Evolutionary conservation across 2,113 vertebrate species (phyloP).

Genomic region (Anser brachyrhynchus): DNA sequence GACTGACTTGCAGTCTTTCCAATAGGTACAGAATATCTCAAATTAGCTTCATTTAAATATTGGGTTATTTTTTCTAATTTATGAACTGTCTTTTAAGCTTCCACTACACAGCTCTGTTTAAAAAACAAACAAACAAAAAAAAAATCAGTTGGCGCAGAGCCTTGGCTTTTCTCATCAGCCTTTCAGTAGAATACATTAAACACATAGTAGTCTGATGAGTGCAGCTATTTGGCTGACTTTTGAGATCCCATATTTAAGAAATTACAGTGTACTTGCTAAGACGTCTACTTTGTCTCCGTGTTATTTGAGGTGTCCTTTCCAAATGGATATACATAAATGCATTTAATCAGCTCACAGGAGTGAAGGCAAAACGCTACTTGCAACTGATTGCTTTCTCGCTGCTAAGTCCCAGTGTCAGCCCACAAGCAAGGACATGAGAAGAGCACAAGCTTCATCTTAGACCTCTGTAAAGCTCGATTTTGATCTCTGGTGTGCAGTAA

Average conservation of each 20-base stretch:
- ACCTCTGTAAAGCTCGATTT: neutral
- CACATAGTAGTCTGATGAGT: neutral
- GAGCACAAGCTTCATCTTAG: neutral
- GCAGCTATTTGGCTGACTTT: neutral
- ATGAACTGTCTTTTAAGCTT: neutral
- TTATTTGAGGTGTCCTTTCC: neutral
- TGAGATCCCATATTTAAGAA: neutral
- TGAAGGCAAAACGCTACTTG: neutral
- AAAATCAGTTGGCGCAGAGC: neutral
- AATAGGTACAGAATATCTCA: neutral
- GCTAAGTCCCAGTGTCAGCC: neutral
- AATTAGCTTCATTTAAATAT: neutral
- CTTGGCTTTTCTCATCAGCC: neutral
- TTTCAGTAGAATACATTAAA: neutral
- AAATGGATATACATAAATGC: no score
- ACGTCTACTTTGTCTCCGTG: fast-evolving
- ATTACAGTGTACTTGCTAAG: neutral
- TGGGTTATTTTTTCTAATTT: neutral
- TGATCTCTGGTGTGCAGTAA: neutral
- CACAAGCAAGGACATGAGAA: neutral
- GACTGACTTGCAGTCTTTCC: neutral
- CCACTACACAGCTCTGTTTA: neutral
- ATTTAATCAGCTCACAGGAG: neutral
- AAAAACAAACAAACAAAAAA: neutral
- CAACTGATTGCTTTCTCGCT: neutral